phyloP scores from a whole-genome alignment of 2,888 invertebrate genomes.

The Drosophila borealis region DNA sequence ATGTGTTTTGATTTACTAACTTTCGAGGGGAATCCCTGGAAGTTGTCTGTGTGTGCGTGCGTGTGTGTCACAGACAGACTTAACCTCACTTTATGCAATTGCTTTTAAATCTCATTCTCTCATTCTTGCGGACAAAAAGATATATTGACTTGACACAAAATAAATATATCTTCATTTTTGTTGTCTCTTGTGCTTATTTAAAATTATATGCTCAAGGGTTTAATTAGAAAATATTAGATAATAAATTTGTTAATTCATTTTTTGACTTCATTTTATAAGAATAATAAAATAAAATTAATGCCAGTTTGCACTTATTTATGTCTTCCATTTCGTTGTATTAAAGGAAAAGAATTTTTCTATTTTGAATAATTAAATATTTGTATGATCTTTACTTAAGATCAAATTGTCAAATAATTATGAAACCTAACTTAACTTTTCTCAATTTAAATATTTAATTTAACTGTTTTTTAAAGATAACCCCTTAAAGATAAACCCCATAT shows the following conservation, averaged over 20 bases:
- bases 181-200: not conserved
- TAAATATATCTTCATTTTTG: not conserved
- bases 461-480: not conserved
- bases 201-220: not conserved
- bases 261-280: too few species aligned
- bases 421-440: not conserved
- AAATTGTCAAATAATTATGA: too few species aligned
- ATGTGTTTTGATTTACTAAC: constrained; percentile 53
- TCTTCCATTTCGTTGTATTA: too few species aligned
- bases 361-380: too few species aligned
- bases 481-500: not conserved
- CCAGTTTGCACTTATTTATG: too few species aligned
- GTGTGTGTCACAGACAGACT: not conserved
- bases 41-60: constrained; percentile 4
- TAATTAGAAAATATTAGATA: too few species aligned
- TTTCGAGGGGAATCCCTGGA: constrained; percentile 26
- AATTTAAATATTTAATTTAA: too few species aligned
- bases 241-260: too few species aligned
- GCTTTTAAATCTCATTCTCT: not conserved
- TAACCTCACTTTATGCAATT: not conserved
- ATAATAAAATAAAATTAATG: too few species aligned
- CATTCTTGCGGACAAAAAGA: too few species aligned
- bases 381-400: not conserved
- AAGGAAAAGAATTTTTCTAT: too few species aligned
- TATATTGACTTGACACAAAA: too few species aligned